Evolutionary conservation across 2,888 invertebrate genomes (phyloP).

Genomic region (Malthinus seriepunctatus): DNA sequence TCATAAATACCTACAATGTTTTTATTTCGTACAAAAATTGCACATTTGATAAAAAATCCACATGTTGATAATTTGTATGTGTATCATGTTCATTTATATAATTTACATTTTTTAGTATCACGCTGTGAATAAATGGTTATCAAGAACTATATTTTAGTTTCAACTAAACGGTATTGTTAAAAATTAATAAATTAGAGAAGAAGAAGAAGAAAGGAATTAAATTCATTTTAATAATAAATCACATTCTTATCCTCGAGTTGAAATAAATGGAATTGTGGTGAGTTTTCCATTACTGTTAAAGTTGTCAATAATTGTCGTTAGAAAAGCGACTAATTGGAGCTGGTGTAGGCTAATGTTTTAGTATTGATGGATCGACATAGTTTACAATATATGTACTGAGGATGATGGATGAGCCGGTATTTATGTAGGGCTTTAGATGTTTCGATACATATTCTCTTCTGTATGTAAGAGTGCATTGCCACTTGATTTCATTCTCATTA

Average conservation of each 20-base stretch:
- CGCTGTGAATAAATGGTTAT: constrained; percentile 6
- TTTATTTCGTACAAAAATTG: constrained; percentile 4
- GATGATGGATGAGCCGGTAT: constrained; percentile 37
- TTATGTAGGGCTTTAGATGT: constrained; percentile 23
- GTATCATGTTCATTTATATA: neutral
- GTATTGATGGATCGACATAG: constrained; percentile 49
- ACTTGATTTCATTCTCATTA: constrained; percentile 34
- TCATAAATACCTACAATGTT: constrained; percentile 30
- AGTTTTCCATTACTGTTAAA: constrained; percentile 12
- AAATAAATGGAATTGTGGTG: constrained; percentile 7
- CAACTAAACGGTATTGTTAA: neutral
- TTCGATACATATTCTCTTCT: constrained; percentile 21
- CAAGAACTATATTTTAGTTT: neutral
- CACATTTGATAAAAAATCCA: constrained; percentile 2
- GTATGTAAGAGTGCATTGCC: constrained; percentile 36
- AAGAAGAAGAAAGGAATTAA: neutral
- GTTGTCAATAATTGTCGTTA: constrained; percentile 37
- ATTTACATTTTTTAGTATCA: constrained; percentile 2
- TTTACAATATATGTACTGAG: constrained; percentile 33
- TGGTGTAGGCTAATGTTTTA: constrained; percentile 45
- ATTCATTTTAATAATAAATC: no score
- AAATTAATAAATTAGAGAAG: neutral
- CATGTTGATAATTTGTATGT: constrained; percentile 4
- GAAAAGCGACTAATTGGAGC: constrained; percentile 41
- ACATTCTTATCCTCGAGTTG: neutral